These are phyloP conservation scores for Spea bombifrons DNA, from an alignment of 2,113 vertebrate genomes.

Conservation along the genomic window DNA sequence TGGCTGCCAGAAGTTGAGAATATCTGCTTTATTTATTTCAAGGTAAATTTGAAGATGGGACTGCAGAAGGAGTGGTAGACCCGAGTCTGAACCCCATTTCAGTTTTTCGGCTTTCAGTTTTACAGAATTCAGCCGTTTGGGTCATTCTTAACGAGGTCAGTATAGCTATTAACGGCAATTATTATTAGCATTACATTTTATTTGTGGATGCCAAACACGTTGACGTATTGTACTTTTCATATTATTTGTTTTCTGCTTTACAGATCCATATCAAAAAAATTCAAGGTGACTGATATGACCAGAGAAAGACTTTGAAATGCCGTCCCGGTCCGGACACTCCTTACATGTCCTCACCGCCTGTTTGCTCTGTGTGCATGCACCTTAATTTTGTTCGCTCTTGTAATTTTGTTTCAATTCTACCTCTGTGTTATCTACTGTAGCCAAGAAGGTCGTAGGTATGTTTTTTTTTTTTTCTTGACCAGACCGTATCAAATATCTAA, in stretches of 20 bases:
- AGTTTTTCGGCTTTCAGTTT: conserved; percentile 84
- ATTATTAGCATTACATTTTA: no score
- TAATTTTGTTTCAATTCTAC: conserved; percentile 70
- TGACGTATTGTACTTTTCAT: background rate
- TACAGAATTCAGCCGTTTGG: conserved; percentile 93
- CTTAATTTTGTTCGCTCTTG: conserved; percentile 60
- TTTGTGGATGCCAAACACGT: background rate
- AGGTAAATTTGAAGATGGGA: conserved; percentile 91
- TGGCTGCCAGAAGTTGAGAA: background rate
- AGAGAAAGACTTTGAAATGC: conserved; percentile 37
- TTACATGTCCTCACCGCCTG: conserved; percentile 45
- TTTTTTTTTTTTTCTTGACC: no score
- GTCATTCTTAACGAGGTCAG: conserved; percentile 94
- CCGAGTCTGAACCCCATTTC: conserved; percentile 82
- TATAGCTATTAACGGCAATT: no score
- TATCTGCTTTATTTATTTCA: conserved; percentile 42
- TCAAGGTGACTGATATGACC: conserved; percentile 69
- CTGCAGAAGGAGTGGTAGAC: conserved; percentile 86
- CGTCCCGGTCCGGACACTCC: background rate
- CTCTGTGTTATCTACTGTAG: conserved; percentile 91
- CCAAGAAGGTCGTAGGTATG: conserved; percentile 58
- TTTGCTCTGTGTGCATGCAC: conserved; percentile 64
- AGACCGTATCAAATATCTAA: no score
- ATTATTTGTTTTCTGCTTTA: conserved; percentile 58
- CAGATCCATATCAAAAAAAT: conserved; percentile 97